Evolutionary conservation across 2,888 invertebrate species (phyloP).

Genomic region (Nomada hirtipes): DNA sequence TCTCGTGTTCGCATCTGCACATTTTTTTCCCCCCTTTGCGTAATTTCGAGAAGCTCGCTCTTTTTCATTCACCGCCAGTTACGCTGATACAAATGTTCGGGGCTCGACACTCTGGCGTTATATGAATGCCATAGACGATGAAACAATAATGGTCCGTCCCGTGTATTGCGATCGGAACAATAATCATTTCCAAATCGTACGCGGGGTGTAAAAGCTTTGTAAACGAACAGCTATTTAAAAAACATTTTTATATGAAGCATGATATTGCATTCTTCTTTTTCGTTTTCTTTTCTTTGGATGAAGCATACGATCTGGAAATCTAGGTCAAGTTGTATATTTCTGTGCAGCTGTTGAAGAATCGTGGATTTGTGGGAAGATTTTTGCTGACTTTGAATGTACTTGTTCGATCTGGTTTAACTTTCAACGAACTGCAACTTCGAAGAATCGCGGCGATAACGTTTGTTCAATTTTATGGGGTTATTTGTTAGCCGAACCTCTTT

Average conservation of each 20-base stretch:
- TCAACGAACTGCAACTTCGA: constrained; percentile 3
- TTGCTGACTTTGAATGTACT: not conserved
- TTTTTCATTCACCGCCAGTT: constrained; percentile 28
- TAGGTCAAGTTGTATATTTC: not conserved
- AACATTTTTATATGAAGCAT: too few species aligned
- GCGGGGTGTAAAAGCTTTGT: not conserved
- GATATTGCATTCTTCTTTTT: too few species aligned
- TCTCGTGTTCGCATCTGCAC: constrained; percentile 11
- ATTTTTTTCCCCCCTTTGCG: constrained; percentile 23
- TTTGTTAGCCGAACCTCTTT: too few species aligned
- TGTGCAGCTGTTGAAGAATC: not conserved
- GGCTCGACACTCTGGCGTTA: not conserved
- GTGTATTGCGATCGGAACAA: too few species aligned
- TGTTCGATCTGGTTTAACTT: not conserved
- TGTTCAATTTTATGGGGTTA: not conserved
- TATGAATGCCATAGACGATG: not conserved
- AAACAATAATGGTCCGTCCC: not conserved
- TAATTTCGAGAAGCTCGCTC: constrained; percentile 42
- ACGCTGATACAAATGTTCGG: constrained; percentile 29
- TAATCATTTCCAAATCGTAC: not conserved
- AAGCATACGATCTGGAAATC: too few species aligned
- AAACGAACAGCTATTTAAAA: not conserved
- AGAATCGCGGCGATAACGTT: not conserved
- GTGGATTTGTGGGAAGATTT: not conserved
- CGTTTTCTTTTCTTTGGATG: too few species aligned